Evolutionary conservation across 2,113 vertebrate genomes (phyloP), one percentile per base, ranked within the genome.

Genomic region (Hypocryptadius cinnamomeus): DNA sequence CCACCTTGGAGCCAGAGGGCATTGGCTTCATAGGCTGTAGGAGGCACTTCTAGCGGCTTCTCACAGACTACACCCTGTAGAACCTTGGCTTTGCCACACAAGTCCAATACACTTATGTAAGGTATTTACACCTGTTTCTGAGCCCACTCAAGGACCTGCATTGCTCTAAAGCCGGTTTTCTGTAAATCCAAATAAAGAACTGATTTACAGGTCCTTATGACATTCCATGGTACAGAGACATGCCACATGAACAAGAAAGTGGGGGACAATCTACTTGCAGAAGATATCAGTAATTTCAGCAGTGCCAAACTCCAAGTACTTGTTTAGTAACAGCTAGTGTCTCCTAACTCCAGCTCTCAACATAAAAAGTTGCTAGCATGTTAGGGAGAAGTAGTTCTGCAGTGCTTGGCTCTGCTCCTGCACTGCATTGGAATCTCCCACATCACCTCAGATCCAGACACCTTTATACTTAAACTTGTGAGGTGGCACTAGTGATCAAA

Each of bases 11-110:
- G 44, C 37, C 1, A 1, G 20, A 6, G n/a, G 51, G 22, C 59
- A 22, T 4, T 48, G 45, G 42, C 18, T 56, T 10, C 23, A 33
- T 5, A 0, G 0, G 33, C 31, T 28, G 16, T 0, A 11, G 28
- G 20, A 24, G 10, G 69, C 12, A 5, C 30, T 57, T 70, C 48
- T 13, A 37, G 74, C 44, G 76, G n/a, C 27, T 80, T 42, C 50
- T 59, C 44, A 33, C 56, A 64, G 17, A 57, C 19, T 11, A 24
- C 8, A 35, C 8, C 11, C 42, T 81, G 61, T 14, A 56, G 56
- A 14, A 35, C 13, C 14, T 20, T 31, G 15, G 6, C 65, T 59
- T 83, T 60, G 42, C 28, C 54, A 70, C 18, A 21, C 18, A 74
- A 79, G 33, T 19, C 30, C 25, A 59, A 11, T 10, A 76, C 10